Evolutionary conservation across 2,888 invertebrate genomes (phyloP).

Genomic region (Lepidonotus clava): DNA sequence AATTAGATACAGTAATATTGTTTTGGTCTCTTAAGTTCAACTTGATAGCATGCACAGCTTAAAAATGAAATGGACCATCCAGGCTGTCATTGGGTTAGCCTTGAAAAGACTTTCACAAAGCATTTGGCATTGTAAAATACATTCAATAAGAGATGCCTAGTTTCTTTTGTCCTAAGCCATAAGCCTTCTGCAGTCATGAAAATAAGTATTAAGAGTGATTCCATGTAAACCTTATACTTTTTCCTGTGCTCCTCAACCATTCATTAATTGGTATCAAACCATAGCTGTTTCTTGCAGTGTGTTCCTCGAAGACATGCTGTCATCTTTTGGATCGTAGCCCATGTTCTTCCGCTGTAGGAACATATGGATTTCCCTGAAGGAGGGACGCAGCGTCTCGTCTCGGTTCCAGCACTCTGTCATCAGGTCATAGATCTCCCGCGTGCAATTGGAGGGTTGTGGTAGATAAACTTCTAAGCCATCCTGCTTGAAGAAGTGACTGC

Average conservation of each 20-base stretch:
- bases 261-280: neutral
- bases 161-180: neutral
- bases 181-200: too few species aligned
- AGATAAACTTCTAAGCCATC: slow-evolving; percentile 83
- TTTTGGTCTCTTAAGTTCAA: too few species aligned
- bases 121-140: neutral
- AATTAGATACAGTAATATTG: too few species aligned
- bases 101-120: neutral
- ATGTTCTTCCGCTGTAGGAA: slow-evolving; percentile 85
- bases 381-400: slow-evolving; percentile 89
- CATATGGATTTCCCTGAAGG: slow-evolving; percentile 92
- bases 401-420: slow-evolving; percentile 96
- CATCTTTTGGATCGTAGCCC: slow-evolving; percentile 77
- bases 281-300: slow-evolving; percentile 31
- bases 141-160: neutral
- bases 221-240: neutral
- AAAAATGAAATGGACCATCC: too few species aligned
- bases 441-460: slow-evolving; percentile 88
- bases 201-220: too few species aligned
- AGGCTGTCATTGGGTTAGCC: too few species aligned
- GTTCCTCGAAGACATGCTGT: neutral
- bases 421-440: slow-evolving; percentile 93
- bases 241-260: neutral
- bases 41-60: too few species aligned
- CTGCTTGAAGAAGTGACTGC: slow-evolving; percentile 88